Conservation (phyloP, 2,888 invertebrate genomes). For the Stenodema calcarata region DNA sequence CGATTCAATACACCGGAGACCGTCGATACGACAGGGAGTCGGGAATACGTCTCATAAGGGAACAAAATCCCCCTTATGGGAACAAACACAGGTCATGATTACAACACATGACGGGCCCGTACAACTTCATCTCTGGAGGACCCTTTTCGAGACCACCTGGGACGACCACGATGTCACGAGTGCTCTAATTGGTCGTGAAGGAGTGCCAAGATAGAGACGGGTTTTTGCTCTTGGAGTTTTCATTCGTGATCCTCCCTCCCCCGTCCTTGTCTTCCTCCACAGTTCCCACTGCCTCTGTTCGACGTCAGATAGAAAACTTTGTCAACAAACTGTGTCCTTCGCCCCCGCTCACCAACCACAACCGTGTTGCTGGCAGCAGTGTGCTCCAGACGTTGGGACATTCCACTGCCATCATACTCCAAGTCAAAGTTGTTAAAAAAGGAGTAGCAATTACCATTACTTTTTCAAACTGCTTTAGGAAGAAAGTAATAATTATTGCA, state of each 20-base stretch:
- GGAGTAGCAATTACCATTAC: too few species aligned
- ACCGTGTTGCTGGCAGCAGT: too few species aligned
- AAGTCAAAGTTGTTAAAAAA: too few species aligned
- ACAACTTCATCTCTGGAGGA: conserved; percentile 22
- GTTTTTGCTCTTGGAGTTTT: conserved; percentile 1
- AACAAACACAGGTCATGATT: conserved; percentile 2
- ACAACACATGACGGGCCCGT: conserved; percentile 24
- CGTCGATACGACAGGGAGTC: background rate
- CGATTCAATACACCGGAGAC: background rate
- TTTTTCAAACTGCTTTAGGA: too few species aligned
- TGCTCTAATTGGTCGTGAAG: conserved; percentile 41
- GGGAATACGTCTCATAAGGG: background rate
- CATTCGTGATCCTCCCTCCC: conserved; percentile 17
- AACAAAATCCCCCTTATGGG: background rate
- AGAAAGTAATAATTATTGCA: too few species aligned
- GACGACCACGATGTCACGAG: conserved; percentile 22
- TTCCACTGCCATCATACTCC: too few species aligned
- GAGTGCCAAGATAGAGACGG: conserved; percentile 18
- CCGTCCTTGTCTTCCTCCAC: background rate
- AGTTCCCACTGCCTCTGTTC: background rate
- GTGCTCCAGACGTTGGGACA: too few species aligned
- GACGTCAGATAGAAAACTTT: background rate
- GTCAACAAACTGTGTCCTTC: background rate
- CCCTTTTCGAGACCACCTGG: conserved; percentile 17
- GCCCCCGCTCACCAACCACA: too few species aligned